phyloP scores from a whole-genome alignment of 2,797 vertebrate species.

The Spatula versicolor region DNA sequence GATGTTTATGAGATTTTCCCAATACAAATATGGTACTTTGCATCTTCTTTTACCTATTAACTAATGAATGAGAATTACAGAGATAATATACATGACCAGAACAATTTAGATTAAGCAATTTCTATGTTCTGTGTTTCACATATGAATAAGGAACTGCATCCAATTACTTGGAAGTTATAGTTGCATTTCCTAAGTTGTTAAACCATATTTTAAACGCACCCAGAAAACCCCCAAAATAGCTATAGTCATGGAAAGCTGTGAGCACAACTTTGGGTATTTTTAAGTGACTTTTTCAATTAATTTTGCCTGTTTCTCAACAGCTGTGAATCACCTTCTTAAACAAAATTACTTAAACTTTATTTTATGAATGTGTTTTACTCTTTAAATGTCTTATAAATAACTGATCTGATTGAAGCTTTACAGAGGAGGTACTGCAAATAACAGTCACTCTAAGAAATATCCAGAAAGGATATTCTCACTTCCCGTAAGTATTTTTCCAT shows the following conservation, averaged over 20 bases:
- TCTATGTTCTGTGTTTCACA: not conserved
- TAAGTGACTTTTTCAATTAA: not conserved
- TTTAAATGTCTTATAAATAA: not conserved
- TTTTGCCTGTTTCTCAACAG: not conserved
- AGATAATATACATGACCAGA: not conserved
- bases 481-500: not conserved
- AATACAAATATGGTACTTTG: not conserved
- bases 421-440: not conserved
- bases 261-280: not conserved
- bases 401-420: not conserved
- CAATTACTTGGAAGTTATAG: not conserved
- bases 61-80: not conserved
- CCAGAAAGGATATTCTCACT: not conserved
- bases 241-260: not conserved
- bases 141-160: not conserved
- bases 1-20: not conserved
- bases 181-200: not conserved
- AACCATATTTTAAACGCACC: not conserved
- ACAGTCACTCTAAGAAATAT: not conserved
- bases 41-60: not conserved
- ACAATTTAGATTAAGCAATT: not conserved
- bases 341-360: not conserved
- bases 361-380: not conserved
- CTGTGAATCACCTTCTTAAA: not conserved
- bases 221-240: not conserved